phyloP scores from a whole-genome alignment of 2,888 invertebrate genomes.

The Drosophila nr. perissopoda region DNA sequence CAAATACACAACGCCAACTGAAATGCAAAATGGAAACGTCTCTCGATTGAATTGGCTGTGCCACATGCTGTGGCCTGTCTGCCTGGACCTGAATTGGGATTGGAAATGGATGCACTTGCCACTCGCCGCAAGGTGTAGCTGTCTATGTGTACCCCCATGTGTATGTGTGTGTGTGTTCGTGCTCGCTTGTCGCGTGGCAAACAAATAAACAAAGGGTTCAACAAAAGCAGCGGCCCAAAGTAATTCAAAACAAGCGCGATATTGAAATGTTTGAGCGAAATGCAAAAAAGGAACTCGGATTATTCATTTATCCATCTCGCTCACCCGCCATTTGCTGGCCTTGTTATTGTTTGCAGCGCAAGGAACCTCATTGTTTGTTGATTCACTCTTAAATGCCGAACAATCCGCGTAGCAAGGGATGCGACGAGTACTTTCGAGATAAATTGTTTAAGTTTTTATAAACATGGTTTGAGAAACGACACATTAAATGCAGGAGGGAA shows the following conservation, averaged over 20 bases:
- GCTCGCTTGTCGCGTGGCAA: slow-evolving; percentile 49
- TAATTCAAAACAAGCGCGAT: slow-evolving; percentile 74
- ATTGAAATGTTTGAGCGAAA: slow-evolving; percentile 57
- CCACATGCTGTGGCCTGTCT: slow-evolving; percentile 32
- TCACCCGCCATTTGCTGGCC: slow-evolving; percentile 14
- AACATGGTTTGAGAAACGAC: neutral
- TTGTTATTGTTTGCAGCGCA: slow-evolving; percentile 44
- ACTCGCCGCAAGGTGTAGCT: slow-evolving; percentile 71
- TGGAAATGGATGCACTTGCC: slow-evolving; percentile 67
- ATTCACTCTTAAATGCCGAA: slow-evolving; percentile 53
- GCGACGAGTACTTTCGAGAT: slow-evolving; percentile 8
- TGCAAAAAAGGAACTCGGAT: slow-evolving; percentile 40
- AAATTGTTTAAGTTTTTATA: neutral
- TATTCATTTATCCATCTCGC: slow-evolving; percentile 24
- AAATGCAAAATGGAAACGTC: slow-evolving; percentile 54
- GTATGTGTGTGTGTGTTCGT: slow-evolving; percentile 14
- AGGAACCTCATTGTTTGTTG: slow-evolving; percentile 52
- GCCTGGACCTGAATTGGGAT: slow-evolving; percentile 7
- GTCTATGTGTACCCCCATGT: slow-evolving; percentile 17
- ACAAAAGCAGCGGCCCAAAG: slow-evolving; percentile 77
- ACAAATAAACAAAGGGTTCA: slow-evolving; percentile 76
- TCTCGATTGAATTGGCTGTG: slow-evolving; percentile 57
- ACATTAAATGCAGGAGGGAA: neutral
- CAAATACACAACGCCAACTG: slow-evolving; percentile 57
- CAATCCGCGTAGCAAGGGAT: slow-evolving; percentile 38